Evolutionary conservation across 2,797 vertebrate genomes (phyloP), one percentile per base, ranked within the genome.

Genomic region (Iguana delicatissima): DNA sequence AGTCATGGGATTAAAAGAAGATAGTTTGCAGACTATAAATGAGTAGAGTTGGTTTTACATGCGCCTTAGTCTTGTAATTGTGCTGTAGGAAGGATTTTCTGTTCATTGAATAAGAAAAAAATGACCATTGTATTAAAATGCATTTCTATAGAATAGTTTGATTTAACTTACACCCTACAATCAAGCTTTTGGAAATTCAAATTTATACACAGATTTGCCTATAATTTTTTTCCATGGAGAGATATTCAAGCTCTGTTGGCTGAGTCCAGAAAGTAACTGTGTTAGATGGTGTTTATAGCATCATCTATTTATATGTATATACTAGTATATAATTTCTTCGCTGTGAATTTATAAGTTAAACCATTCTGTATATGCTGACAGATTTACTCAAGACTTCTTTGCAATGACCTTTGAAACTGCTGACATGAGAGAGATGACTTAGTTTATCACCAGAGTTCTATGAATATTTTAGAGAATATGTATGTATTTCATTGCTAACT

Each of bases 401-500:
- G 95, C 94, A 90, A 50, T 97, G 97, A 98, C 97, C 97, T 97
- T 97, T 95, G 81, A 95, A 97, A 97, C 94, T 95, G 97, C 97
- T 98, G 97, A 97, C 95, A 91, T 96, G 91, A 95, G 95, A 92
- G 91, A 94, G 90, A 95, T 96, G 69, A 81, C 89, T 93, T 92
- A 94, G 94, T 95, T 91, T 90, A 90, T 95, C 72, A 55, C 73
- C 91, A 90, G 90, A 85, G 72, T 80, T 81, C 24, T 83, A 50
- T 85, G 76, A 89, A 88, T 96, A 94, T 93, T 97, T 97, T 94
- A 95, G 83, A 96, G 96, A 97, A 96, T 95, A 79, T 91, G 67
- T 95, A 92, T 96, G 94, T 76, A 95, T 96, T 97, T 96, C 95
- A 95, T 96, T 96, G 95, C 95, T 97, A 93, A 97, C 95, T 94